phyloP scores from a whole-genome alignment of 2,888 invertebrate genomes.

The Melitaea athalia region DNA sequence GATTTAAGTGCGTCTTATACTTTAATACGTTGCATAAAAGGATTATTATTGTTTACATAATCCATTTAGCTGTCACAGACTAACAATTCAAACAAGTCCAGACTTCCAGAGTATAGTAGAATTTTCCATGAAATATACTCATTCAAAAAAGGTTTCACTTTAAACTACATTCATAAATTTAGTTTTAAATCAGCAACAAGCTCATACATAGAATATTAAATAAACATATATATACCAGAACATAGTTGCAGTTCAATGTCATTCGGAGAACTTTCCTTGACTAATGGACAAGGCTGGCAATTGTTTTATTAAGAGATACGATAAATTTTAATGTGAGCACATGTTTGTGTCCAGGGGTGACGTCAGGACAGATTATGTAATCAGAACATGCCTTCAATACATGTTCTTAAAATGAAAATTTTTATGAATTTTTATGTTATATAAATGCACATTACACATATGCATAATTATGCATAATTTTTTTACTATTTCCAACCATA shows the following conservation, averaged over 20 bases:
- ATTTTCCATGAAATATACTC: no score
- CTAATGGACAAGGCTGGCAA: conserved; percentile 48
- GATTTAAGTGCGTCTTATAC: not conserved
- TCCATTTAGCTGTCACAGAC: no score
- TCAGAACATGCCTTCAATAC: not conserved
- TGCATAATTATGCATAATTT: no score
- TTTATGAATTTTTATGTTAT: no score
- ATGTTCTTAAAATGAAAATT: no score
- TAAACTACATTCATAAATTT: not conserved
- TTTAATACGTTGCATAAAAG: no score
- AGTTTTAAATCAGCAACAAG: not conserved
- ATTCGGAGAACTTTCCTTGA: conserved; percentile 49
- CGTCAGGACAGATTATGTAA: conserved; percentile 2
- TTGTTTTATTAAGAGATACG: conserved; percentile 40
- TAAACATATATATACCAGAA: conserved; percentile 12
- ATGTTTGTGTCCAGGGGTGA: conserved; percentile 11
- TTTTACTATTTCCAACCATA: no score
- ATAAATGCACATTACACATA: no score
- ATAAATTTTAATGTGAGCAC: conserved; percentile 29
- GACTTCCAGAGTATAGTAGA: no score
- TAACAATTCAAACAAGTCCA: no score
- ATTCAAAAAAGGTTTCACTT: no score
- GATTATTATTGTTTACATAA: no score
- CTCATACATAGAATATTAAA: not conserved
- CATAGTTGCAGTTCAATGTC: conserved; percentile 53